Evolutionary conservation across 2,797 vertebrate genomes (phyloP), one percentile per base, ranked within the genome.

Genomic region (Artibeus jamaicensis): DNA sequence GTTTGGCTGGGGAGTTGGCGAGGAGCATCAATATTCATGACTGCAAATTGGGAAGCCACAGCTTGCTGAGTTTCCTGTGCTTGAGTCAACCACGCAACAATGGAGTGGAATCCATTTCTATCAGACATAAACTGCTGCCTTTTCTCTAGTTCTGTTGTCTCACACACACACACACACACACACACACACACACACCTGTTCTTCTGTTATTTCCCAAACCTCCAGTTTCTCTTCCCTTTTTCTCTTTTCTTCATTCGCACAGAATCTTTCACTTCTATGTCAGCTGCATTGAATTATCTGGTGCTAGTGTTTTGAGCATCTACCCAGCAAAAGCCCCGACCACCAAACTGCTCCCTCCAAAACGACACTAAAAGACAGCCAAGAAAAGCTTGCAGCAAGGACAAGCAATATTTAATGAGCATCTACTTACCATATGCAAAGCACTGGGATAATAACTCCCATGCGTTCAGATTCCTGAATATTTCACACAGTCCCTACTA

Each of bases 271-370:
- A 8, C 26, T 90, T 89, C 42, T 39, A 68, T n/a, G 77, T 88
- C 22, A 42, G 18, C 15, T 71, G 73, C 34, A 42, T 50, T 39
- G 73, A 50, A 78, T n/a, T 71, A 39, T 10, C 39, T 26, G 14
- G 70, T 11, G 37, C 46, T 71, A 91, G 34, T 48, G 67, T 96
- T 84, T 76, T 91, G 71, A 91, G 73, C 76, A 94, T 76, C 34
- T 77, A 7, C 7, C 62, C 86, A 93, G 55, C 70, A 46, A 83
- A 55, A 50, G 39, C 7, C 44, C 39, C 11, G n/a, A 70, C 7
- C 83, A 24, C 78, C 73, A 82, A 71, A 50, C 22, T 73, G 14
- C 70, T 93, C 19, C 68, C 68, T 82, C 44, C 21, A 59, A 86
- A 26, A 37, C 29, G 15, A 24, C 19, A 53, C 57, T 39, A 89